Evolutionary conservation across 2,797 vertebrate species (phyloP).

Genomic region (Clarias fuscus): DNA sequence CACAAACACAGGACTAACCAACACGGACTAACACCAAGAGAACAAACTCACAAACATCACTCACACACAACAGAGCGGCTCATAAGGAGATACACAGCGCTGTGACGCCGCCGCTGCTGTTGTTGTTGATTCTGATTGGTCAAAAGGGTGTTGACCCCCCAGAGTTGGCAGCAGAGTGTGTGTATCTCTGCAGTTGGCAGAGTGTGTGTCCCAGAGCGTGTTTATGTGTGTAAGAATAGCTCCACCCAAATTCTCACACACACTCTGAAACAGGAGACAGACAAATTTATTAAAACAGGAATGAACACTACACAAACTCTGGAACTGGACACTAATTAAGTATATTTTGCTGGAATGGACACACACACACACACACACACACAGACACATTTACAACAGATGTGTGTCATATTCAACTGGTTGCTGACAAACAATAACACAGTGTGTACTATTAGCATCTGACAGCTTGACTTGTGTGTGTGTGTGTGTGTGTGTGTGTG

Average conservation of each 20-base stretch:
- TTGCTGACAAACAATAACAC: neutral
- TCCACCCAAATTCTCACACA: neutral
- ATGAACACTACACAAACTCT: constrained; percentile 24
- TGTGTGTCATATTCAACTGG: neutral
- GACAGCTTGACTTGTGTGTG: neutral
- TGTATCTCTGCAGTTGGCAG: constrained; percentile 28
- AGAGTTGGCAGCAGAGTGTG: constrained; percentile 35
- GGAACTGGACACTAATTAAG: neutral
- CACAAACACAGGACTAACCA: neutral
- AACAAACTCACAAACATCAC: neutral
- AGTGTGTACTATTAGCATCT: neutral
- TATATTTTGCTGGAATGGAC: neutral
- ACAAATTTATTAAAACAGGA: constrained; percentile 16
- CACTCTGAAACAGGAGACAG: constrained; percentile 33
- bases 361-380: constrained; percentile 3
- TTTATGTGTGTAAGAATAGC: constrained; percentile 44
- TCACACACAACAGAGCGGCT: neutral
- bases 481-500: constrained; percentile 23
- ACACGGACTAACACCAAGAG: neutral
- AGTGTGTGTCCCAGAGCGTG: constrained; percentile 18
- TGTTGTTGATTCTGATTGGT: constrained; percentile 41
- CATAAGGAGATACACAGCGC: neutral
- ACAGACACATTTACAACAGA: neutral
- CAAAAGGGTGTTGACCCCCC: constrained; percentile 31
- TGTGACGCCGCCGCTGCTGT: neutral